Evolutionary conservation across 2,113 vertebrate species (phyloP).

Genomic region (Semicossyphus pulcher): DNA sequence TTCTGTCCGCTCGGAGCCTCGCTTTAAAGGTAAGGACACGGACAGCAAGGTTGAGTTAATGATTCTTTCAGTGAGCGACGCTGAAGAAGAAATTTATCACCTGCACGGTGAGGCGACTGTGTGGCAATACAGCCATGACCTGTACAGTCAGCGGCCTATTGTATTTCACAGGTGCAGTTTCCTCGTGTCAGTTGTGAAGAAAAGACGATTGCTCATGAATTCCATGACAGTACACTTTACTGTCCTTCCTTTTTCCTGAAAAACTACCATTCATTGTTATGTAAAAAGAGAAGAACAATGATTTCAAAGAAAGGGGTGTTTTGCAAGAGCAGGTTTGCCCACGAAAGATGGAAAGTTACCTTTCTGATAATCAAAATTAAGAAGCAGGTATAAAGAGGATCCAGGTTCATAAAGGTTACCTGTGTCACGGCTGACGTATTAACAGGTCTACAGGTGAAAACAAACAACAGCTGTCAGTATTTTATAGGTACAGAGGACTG

Average conservation of each 20-base stretch:
- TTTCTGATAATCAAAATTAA: background rate
- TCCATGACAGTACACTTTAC: conserved; percentile 6
- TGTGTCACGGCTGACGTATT: background rate
- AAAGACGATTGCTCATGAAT: conserved; percentile 11
- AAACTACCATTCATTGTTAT: background rate
- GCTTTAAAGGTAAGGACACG: background rate
- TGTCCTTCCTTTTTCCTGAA: conserved; percentile 9
- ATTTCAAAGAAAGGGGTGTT: conserved; percentile 24
- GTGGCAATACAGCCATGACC: conserved; percentile 4
- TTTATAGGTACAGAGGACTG: background rate
- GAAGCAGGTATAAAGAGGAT: background rate
- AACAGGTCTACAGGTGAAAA: background rate
- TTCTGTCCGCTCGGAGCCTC: background rate
- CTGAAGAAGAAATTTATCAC: conserved; percentile 3
- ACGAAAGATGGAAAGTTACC: background rate
- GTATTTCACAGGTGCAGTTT: conserved; percentile 23
- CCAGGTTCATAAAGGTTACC: background rate
- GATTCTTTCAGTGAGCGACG: conserved; percentile 26
- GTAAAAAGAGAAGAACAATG: background rate
- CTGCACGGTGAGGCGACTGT: background rate
- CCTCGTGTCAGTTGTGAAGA: background rate
- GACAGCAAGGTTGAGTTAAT: conserved; percentile 34
- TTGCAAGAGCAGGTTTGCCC: conserved; percentile 13
- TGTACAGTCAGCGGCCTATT: background rate
- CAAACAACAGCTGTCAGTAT: conserved; percentile 2